Evolutionary conservation across 1,140 invertebrate species (phyloP).

Genomic region (Magallana ariakensis): DNA sequence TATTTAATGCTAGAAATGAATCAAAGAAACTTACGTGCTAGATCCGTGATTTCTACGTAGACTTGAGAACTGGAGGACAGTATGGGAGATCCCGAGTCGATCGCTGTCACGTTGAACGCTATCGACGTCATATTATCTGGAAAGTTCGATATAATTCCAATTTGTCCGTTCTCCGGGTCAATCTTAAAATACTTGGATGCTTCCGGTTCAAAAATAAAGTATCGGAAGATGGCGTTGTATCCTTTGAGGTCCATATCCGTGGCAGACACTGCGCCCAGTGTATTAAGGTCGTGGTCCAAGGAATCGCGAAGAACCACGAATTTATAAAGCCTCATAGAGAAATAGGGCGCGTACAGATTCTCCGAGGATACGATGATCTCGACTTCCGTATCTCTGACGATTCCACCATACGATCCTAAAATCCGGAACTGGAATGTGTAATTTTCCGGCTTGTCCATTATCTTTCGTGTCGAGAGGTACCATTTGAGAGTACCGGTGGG

Average conservation of each 20-base stretch:
- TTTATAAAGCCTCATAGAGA: conserved; percentile 43
- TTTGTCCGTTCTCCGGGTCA: conserved; percentile 46
- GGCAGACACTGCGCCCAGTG: conserved; percentile 58
- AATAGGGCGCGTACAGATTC: conserved; percentile 62
- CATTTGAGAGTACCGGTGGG: conserved; percentile 44
- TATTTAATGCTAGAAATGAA: too few species aligned
- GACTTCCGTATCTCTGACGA: conserved; percentile 56
- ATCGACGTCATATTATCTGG: conserved; percentile 42
- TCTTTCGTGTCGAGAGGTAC: conserved; percentile 52
- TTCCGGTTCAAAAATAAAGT: conserved; percentile 56
- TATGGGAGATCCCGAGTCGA: conserved; percentile 65
- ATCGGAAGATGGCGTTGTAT: conserved; percentile 63
- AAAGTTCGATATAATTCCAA: conserved; percentile 42
- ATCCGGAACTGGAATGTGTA: conserved; percentile 61
- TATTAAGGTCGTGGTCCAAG: conserved; percentile 13
- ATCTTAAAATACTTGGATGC: conserved; percentile 51
- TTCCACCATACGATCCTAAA: conserved; percentile 49
- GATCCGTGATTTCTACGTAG: conserved; percentile 51
- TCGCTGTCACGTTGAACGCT: conserved; percentile 54
- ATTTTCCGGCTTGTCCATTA: conserved; percentile 55
- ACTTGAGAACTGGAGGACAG: conserved; percentile 53
- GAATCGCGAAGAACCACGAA: conserved; percentile 61
- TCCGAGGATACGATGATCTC: conserved; percentile 58
- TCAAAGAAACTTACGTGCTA: conserved; percentile 62
- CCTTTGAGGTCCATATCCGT: conserved; percentile 54